Base-by-base conservation (phyloP, 2,888 invertebrate species). In the Molorchus minor region DNA sequence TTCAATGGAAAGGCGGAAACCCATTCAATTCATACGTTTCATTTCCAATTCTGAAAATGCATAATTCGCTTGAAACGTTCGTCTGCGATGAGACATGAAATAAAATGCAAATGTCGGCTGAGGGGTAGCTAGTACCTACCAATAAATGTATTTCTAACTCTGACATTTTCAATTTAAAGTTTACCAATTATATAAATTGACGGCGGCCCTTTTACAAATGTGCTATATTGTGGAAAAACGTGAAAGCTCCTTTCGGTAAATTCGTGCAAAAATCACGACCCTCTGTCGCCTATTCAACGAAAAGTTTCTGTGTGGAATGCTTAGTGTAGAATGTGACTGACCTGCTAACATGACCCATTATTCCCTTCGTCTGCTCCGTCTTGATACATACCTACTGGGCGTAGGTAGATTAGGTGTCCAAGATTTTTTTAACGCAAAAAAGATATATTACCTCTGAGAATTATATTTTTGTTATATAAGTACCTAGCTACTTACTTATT, bases 111-210 rank as follows among this genome's bases (percentile, higher is more conserved):
- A 45, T 45, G 44, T 29, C 25, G 25, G 19, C n/a, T 5, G 33
- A 29, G 25, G 12, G 20, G 17, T 17, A n/a, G n/a, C n/a, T n/a
- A 38, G 56, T 63, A 30, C 29, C 10, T 25, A 13, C 13, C 35
- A 45, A 61, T 61, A 64, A 58, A n/a, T 66, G 56, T 60, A 64
- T 64, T 58, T 52, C 53, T 30, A 49, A 54, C 45, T 64, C 45
- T n/a, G 64, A 58, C 62, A 38, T 64, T 64, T 65, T 62, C 66
- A 64, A 67, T 67, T 64, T 67, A 61, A 66, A 67, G 55, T 67
- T 67, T 67, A 64, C 62, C 64, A 67, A 67, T 67, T 64, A 67
- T 43, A 64, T 56, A 64, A 55, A 64, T 62, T 64, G 60, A 55
- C 49, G 51, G 51, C 52, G 44, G 52, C 51, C 54, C 60, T 45